Evolutionary conservation across 2,888 invertebrate genomes (phyloP), one percentile per base, ranked within the genome.

Genomic region (Drosophila paramelanica): DNA sequence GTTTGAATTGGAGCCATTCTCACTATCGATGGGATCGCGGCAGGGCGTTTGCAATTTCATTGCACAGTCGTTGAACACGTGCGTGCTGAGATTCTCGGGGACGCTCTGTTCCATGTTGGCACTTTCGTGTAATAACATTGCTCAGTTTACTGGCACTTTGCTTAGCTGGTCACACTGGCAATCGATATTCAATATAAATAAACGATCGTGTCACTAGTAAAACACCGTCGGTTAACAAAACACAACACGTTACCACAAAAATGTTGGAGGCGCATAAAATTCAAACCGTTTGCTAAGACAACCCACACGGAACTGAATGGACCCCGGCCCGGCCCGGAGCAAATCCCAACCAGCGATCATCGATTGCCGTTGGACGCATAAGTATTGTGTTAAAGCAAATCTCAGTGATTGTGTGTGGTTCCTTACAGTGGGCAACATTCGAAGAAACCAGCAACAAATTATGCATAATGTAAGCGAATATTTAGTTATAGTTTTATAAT

Each of bases 291-390:
- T 80, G 73, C 79, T 65, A 79, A 90, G 90, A 88, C 86, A 88
- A 80, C 87, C 88, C 90, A 89, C 87, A 89, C 81, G 76, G 77
- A 83, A 90, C 90, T 91, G 77, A 90, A 83, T 81, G 70, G 73
- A 81, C 69, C 56, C 52, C 67, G 61, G 66, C 49, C 72, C 62
- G 61, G 66, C 49, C 72, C 62, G 71, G 77, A 75, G 73, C 65
- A 64, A 50, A 67, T 45, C 65, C 73, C 79, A 77, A 62, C 81
- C 84, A 73, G 65, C 73, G 74, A 89, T 84, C 84, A 74, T 87
- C 87, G 89, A 88, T 87, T 79, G 86, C 71, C 73, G 58, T 66
- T 79, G 82, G 62, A 79, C 68, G 58, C 59, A 64, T 62, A 62
- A 58, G 61, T 73, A 76, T 81, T 67, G 68, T 77, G 67, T 80